Conservation (phyloP, 2,113 vertebrate genomes). For the Nothoprocta pentlandii region DNA sequence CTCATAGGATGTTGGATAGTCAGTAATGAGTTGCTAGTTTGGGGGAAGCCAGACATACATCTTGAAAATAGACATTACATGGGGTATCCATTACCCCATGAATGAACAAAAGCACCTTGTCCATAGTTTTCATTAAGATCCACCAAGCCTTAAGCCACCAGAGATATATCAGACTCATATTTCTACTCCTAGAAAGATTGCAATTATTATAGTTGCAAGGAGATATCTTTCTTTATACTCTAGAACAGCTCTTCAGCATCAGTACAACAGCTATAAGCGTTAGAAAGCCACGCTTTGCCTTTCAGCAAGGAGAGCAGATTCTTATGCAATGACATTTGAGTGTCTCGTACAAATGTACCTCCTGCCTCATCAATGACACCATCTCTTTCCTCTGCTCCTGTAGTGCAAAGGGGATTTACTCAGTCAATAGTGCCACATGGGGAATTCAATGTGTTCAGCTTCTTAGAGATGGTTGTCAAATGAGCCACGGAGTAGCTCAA, state of each 20-base stretch:
- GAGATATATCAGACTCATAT: background rate
- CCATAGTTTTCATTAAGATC: background rate
- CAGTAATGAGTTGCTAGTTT: background rate
- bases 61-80: background rate
- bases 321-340: background rate
- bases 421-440: background rate
- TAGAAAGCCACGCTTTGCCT: background rate
- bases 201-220: background rate
- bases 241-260: background rate
- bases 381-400: background rate
- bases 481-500: background rate
- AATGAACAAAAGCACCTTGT: background rate
- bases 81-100: background rate
- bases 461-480: constrained; percentile 36
- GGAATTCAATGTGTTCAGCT: background rate
- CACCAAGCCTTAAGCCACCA: background rate
- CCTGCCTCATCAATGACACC: background rate
- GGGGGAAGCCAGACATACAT: background rate
- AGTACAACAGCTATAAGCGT: background rate
- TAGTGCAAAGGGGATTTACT: background rate
- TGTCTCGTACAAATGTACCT: background rate
- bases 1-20: background rate
- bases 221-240: background rate
- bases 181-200: background rate
- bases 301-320: background rate